phyloP scores from a whole-genome alignment of 2,797 vertebrate genomes.

The Rhincodon typus region DNA sequence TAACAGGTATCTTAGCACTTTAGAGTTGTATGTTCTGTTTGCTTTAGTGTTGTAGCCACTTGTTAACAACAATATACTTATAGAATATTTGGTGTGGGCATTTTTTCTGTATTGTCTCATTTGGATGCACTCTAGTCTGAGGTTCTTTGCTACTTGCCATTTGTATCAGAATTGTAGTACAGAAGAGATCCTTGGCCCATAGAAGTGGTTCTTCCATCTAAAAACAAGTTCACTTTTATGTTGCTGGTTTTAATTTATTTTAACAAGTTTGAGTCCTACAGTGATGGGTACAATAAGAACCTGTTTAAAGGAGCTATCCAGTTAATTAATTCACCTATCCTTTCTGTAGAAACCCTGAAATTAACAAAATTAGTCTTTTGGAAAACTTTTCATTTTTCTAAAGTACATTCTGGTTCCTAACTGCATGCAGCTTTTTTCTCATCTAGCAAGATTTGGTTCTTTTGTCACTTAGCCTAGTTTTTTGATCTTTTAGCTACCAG shows the following conservation, averaged over 20 bases:
- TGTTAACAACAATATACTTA: neutral
- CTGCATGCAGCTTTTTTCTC: no score
- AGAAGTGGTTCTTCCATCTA: neutral
- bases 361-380: neutral
- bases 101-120: neutral
- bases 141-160: neutral
- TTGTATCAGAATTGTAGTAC: neutral
- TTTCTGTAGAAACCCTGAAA: neutral
- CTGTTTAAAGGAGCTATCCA: neutral
- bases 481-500: neutral
- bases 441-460: neutral
- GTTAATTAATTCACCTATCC: neutral
- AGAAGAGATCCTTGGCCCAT: no score
- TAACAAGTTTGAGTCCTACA: neutral
- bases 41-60: neutral
- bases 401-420: no score
- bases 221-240: neutral
- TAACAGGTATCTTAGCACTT: conserved; percentile 73
- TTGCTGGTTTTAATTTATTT: neutral
- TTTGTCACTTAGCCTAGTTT: neutral
- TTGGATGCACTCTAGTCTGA: neutral
- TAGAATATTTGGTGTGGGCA: no score
- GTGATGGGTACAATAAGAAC: neutral
- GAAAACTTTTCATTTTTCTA: neutral
- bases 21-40: conserved; percentile 20